Evolutionary conservation across 1,140 invertebrate genomes (phyloP).

Genomic region (Tetramorium parvispinum): DNA sequence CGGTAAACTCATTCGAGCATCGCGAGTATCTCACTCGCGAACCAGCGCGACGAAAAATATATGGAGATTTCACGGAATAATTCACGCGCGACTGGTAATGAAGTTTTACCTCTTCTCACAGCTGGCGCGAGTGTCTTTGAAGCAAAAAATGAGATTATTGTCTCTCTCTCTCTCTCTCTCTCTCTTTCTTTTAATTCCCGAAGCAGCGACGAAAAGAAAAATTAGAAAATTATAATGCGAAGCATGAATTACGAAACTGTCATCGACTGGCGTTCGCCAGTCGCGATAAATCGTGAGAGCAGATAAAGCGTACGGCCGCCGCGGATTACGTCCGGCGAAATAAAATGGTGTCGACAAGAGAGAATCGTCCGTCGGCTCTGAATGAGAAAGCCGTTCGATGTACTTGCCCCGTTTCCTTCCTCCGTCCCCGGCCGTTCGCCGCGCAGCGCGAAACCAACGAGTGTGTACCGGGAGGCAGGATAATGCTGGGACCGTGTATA

Average conservation of each 20-base stretch:
- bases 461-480: conserved; percentile 57
- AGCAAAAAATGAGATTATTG: background rate
- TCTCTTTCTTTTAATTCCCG: background rate
- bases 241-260: conserved; percentile 14
- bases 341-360: conserved; percentile 30
- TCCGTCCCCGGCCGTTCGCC: background rate
- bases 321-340: conserved; percentile 36
- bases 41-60: background rate
- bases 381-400: conserved; percentile 72
- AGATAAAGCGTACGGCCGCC: conserved; percentile 17
- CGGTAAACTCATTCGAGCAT: conserved; percentile 7
- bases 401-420: conserved; percentile 54
- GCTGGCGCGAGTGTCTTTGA: background rate
- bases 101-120: background rate
- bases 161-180: background rate
- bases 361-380: conserved; percentile 51
- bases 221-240: background rate
- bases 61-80: conserved; percentile 38
- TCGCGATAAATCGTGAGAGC: conserved; percentile 14
- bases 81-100: conserved; percentile 12
- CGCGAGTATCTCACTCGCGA: background rate
- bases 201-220: too few species aligned
- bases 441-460: conserved; percentile 61
- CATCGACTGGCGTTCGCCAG: conserved; percentile 9
- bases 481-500: conserved; percentile 64